Evolutionary conservation across 2,888 invertebrate genomes (phyloP).

Genomic region (Priocnemis perturbator): DNA sequence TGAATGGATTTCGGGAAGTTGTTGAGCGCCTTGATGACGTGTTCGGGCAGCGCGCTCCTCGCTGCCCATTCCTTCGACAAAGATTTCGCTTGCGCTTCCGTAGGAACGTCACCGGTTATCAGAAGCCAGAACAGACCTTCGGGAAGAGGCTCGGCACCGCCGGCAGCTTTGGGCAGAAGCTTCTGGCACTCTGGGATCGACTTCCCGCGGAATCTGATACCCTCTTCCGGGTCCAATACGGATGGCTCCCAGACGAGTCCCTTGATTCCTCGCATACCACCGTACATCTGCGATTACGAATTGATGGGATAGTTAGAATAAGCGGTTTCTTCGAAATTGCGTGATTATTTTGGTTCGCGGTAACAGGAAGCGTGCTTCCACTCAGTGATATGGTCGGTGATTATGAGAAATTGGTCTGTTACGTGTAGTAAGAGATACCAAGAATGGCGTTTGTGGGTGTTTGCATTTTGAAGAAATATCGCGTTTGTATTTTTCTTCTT

Average conservation of each 20-base stretch:
- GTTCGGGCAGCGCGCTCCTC: slow-evolving; percentile 85
- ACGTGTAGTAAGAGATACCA: too few relatives aligned
- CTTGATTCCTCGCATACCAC: slow-evolving; percentile 97
- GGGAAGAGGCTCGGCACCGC: slow-evolving; percentile 90
- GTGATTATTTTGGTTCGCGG: too few relatives aligned
- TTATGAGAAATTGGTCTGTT: too few relatives aligned
- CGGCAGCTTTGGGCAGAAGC: slow-evolving; percentile 87
- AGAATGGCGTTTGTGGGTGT: too few relatives aligned
- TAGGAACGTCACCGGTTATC: slow-evolving; percentile 92
- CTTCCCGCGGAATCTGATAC: slow-evolving; percentile 95
- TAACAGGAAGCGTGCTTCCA: too few relatives aligned
- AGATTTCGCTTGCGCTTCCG: slow-evolving; percentile 82
- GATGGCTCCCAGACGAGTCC: slow-evolving; percentile 97
- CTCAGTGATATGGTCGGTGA: too few relatives aligned
- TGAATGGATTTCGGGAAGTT: slow-evolving; percentile 92
- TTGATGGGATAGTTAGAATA: background rate
- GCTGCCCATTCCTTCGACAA: slow-evolving; percentile 80
- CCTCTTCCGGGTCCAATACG: slow-evolving; percentile 95
- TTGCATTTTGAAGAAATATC: too few relatives aligned
- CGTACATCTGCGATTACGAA: slow-evolving; percentile 82
- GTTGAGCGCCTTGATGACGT: slow-evolving; percentile 95
- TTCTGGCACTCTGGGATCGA: slow-evolving; percentile 96
- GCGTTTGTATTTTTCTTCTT: too few relatives aligned
- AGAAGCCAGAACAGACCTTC: slow-evolving; percentile 97
- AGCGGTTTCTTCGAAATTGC: background rate